Evolutionary conservation across 1,140 invertebrate genomes (phyloP).

Genomic region (Trichonephila clavipes): DNA sequence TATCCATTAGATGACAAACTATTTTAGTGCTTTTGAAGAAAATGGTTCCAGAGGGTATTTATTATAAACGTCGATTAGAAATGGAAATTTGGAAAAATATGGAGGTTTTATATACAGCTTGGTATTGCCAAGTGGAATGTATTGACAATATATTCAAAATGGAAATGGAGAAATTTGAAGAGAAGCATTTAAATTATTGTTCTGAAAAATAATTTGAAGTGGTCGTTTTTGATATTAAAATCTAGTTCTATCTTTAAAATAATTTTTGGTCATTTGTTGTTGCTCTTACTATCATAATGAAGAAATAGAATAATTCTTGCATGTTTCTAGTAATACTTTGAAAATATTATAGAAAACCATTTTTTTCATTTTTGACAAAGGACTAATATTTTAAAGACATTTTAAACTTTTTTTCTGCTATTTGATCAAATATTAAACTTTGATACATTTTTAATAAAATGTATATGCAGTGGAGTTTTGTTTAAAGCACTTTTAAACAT

Average conservation of each 20-base stretch:
- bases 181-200: background rate
- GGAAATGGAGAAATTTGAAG: background rate
- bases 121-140: background rate
- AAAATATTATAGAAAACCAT: background rate
- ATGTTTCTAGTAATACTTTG: background rate
- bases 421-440: no score
- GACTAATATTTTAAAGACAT: background rate
- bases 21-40: background rate
- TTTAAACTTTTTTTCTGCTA: no score
- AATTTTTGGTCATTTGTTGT: background rate
- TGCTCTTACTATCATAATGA: background rate
- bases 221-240: background rate
- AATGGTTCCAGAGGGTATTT: background rate
- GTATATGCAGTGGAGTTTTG: no score
- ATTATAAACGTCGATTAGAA: background rate
- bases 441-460: no score
- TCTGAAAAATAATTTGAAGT: background rate
- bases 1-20: constrained; percentile 47
- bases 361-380: background rate
- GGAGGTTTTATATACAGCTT: background rate
- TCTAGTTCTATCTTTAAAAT: background rate
- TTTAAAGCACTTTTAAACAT: no score
- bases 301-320: background rate
- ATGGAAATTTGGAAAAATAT: constrained; percentile 13
- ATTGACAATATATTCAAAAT: constrained; percentile 29